Conservation (phyloP, 1,140 invertebrate genomes). For the Drosophila sp. region DNA sequence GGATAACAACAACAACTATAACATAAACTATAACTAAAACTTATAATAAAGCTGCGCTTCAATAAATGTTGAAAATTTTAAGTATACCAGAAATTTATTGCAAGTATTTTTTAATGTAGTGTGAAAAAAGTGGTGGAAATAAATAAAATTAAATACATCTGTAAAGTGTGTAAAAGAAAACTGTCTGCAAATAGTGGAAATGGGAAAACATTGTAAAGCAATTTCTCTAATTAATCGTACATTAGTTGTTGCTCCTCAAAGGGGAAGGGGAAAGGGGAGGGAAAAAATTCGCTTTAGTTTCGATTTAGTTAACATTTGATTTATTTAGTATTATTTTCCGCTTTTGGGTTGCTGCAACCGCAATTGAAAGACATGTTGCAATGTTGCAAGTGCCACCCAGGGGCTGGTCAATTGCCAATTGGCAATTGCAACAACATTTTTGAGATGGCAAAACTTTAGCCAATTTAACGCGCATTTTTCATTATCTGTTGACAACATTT, state of each 20-base stretch:
- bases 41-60: constrained; percentile 42
- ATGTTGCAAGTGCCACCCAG: constrained; percentile 42
- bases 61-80: constrained; percentile 74
- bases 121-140: constrained; percentile 47
- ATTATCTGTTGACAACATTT: constrained; percentile 71
- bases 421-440: constrained; percentile 62
- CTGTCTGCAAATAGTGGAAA: constrained; percentile 21
- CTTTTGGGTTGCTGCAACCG: constrained; percentile 60
- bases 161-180: constrained; percentile 25
- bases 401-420: constrained; percentile 20
- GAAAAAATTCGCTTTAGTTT: constrained; percentile 17
- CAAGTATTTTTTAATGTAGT: constrained; percentile 52
- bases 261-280: background rate
- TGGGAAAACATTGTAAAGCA: constrained; percentile 58
- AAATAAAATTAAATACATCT: constrained; percentile 4
- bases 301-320: constrained; percentile 18
- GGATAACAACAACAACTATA: constrained; percentile 5
- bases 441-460: constrained; percentile 60
- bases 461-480: constrained; percentile 75
- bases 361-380: constrained; percentile 27
- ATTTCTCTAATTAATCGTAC: constrained; percentile 83
- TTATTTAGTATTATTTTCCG: constrained; percentile 55
- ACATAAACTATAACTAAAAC: constrained; percentile 4
- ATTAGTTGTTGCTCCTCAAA: constrained; percentile 22
- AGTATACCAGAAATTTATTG: constrained; percentile 79